Evolutionary conservation across 64 coral and sea anemone genomes (phyloP), one percentile per base, ranked within the genome.

Genomic region (Pachyseris speciosa): DNA sequence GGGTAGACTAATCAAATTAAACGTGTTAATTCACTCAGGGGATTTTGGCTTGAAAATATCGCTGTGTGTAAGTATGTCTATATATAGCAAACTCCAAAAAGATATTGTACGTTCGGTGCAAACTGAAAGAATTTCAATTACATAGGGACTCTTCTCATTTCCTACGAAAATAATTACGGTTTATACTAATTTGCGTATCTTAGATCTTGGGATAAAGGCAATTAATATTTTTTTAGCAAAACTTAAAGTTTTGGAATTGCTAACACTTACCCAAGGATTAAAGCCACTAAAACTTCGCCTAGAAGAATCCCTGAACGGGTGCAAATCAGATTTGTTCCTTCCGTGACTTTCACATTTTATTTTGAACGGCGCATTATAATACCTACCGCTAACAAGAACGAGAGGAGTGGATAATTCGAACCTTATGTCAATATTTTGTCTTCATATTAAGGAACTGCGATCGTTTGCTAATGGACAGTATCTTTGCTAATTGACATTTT

Each of bases 391-490:
- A 81, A 60, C 48, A 41, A 42, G 77, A 61, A 12, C 22, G 33
- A 61, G 41, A 81, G 34, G 20, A 81, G 32, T n/a, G 22, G 48
- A 81, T 39, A 40, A 37, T 61, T 20, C 24, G 13, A 22, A 22
- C 2, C 55, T 81, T 61, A 58, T 81, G 77, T 81, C 52, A 81
- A 81, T 81, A 81, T 81, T 81, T 81, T 81, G 75, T 81, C 77
- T 81, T 42, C 32, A 24, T 59, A 81, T 81, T 80, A 37, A 15
- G 31, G 22, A 63, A 40, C 26, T 61, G n/a, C 32, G 51, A 81
- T 81, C 77, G 36, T 22, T 40, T 19, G 22, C 77, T 81, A 81
- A 81, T 81, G 77, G 31, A 60, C 22, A 22, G 12, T 37, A 20
- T 37, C 34, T 81, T 37, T 24, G 9, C 8, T 81, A 81, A 81